Evolutionary conservation across 2,888 invertebrate species (phyloP).

Genomic region (Branchipolynoe longqiensis): DNA sequence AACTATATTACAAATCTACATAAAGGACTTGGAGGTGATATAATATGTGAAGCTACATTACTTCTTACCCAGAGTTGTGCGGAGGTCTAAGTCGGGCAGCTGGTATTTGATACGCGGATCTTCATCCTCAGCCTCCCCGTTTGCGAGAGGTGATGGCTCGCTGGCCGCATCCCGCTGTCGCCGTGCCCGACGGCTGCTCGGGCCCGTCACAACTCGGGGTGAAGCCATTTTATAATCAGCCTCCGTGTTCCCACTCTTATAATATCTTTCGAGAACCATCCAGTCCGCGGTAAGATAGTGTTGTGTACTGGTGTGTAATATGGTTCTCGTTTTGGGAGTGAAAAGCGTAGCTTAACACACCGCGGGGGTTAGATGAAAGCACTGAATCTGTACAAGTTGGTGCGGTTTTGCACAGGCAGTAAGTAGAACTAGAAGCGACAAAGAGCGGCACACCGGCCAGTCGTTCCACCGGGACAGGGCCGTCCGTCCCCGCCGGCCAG

Average conservation of each 20-base stretch:
- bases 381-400: too few species aligned
- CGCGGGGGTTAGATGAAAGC: neutral
- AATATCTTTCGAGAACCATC: neutral
- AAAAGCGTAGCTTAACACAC: neutral
- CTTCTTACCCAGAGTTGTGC: slow-evolving; percentile 23
- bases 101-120: slow-evolving; percentile 36
- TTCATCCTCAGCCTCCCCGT: slow-evolving; percentile 36
- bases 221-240: slow-evolving; percentile 7
- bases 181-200: neutral
- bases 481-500: neutral
- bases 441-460: neutral
- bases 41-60: too few species aligned
- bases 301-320: neutral
- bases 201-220: neutral
- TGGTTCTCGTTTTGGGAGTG: neutral
- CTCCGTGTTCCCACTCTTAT: neutral
- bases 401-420: too few species aligned
- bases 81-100: slow-evolving; percentile 38
- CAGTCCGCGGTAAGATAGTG: neutral
- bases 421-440: too few species aligned
- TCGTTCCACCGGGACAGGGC: neutral
- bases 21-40: too few species aligned
- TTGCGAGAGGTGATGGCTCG: neutral
- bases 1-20: too few species aligned
- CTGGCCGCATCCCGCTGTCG: slow-evolving; percentile 49